A percentile compares a stretch with the other conserved stretches of the same genome.
Evolutionary conservation across 2,797 vertebrate species (phyloP).

Genomic region (Ciconia nigra): DNA sequence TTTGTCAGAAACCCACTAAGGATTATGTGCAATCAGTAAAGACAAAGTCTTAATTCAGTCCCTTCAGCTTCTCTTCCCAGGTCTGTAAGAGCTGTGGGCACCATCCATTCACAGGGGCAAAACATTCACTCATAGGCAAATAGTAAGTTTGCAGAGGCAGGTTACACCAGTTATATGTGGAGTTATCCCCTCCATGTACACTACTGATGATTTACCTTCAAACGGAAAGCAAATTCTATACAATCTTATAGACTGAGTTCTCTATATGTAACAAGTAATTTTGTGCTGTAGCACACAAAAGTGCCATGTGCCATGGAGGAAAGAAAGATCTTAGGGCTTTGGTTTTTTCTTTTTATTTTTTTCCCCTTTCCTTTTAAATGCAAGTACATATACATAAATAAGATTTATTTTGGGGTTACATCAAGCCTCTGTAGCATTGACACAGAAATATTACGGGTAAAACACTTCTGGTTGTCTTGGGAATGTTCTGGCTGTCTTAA

Average conservation of each 20-base stretch:
- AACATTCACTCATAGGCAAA: not conserved
- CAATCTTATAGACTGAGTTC: not conserved
- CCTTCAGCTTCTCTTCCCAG: not conserved
- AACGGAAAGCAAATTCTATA: not conserved
- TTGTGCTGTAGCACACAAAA: not conserved
- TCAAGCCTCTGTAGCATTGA: not conserved
- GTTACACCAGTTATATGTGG: accelerated
- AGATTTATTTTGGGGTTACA: not conserved
- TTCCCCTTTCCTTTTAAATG: not conserved
- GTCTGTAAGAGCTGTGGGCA: not conserved
- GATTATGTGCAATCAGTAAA: not conserved
- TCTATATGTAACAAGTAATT: not conserved
- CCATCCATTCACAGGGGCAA: not conserved
- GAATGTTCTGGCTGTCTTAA: not conserved
- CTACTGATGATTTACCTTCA: not conserved
- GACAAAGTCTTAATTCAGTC: not conserved
- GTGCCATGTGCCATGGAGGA: accelerated
- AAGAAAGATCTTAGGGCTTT: not conserved
- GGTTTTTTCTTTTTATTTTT: not conserved
- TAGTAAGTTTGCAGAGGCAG: not conserved
- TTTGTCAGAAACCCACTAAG: not conserved
- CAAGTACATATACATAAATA: not conserved
- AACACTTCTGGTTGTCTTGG: not conserved
- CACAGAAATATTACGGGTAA: not conserved
- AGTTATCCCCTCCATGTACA: not conserved